phyloP scores from a whole-genome alignment of 1,140 invertebrate species.

The Zelostemma sp. region DNA sequence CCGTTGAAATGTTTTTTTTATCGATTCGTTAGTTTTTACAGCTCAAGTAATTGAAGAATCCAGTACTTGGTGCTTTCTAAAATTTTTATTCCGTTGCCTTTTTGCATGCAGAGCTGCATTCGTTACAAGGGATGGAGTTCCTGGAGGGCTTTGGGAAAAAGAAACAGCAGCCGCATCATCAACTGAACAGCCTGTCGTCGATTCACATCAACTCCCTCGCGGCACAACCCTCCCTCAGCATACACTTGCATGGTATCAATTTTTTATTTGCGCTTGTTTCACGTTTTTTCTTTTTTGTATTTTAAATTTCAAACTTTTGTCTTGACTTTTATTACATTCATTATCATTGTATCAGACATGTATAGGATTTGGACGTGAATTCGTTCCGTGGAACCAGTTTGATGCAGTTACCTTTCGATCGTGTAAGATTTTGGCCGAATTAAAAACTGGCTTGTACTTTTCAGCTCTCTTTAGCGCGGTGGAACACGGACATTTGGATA shows the following conservation, averaged over 20 bases:
- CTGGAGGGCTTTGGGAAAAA: slow-evolving; percentile 68
- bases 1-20: too few relatives aligned
- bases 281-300: neutral
- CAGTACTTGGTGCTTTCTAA: too few relatives aligned
- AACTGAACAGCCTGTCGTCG: slow-evolving; percentile 56
- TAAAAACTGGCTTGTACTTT: slow-evolving; percentile 22
- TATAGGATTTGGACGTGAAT: neutral
- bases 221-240: slow-evolving; percentile 85
- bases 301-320: neutral
- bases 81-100: slow-evolving; percentile 47
- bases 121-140: slow-evolving; percentile 69
- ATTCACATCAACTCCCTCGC: slow-evolving; percentile 72
- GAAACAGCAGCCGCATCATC: slow-evolving; percentile 57
- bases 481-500: slow-evolving; percentile 92
- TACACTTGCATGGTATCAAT: slow-evolving; percentile 87
- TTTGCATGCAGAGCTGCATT: slow-evolving; percentile 60
- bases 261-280: slow-evolving; percentile 55
- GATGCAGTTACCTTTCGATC: slow-evolving; percentile 14
- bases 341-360: neutral
- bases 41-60: too few relatives aligned
- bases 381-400: neutral
- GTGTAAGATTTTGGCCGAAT: slow-evolving; percentile 11
- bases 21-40: too few relatives aligned
- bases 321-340: neutral
- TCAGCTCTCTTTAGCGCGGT: slow-evolving; percentile 76